These are phyloP conservation scores for Amphibalanus amphitrite DNA, from an alignment of 1,140 invertebrate genomes.

Conservation along the genomic window DNA sequence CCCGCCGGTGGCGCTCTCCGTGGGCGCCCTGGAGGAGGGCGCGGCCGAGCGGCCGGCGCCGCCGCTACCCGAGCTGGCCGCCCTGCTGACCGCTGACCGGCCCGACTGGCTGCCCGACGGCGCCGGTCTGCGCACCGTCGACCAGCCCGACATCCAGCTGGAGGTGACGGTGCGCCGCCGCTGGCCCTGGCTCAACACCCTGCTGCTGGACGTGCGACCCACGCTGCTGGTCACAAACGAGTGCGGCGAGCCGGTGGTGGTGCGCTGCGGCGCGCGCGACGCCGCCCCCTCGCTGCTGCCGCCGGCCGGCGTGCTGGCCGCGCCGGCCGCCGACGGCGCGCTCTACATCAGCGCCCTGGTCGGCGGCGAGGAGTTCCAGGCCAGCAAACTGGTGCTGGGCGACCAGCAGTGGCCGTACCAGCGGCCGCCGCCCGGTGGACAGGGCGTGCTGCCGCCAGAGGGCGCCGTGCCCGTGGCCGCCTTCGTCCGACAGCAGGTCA, in stretches of 20 bases:
- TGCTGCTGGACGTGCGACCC: slow-evolving; percentile 50
- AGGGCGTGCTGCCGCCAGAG: slow-evolving; percentile 9
- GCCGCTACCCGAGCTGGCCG: slow-evolving; percentile 3
- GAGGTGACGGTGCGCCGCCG: slow-evolving; percentile 8
- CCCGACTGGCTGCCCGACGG: background rate
- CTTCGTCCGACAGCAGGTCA: background rate
- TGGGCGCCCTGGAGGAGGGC: background rate
- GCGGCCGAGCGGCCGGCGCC: too few species aligned
- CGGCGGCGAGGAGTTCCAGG: slow-evolving; percentile 12
- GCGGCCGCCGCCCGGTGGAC: slow-evolving; percentile 8
- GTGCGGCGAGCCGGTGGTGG: background rate
- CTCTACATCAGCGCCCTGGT: slow-evolving; percentile 17
- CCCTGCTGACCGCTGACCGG: slow-evolving; percentile 1
- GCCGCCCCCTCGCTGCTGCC: background rate
- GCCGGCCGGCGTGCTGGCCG: background rate
- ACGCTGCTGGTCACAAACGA: slow-evolving; percentile 41
- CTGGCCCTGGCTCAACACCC: slow-evolving; percentile 30
- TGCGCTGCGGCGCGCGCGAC: background rate
- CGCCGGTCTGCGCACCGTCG: slow-evolving; percentile 14
- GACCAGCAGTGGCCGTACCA: slow-evolving; percentile 19
- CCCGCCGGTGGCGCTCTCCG: background rate
- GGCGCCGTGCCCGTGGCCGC: slow-evolving; percentile 1
- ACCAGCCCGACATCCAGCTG: slow-evolving; percentile 19
- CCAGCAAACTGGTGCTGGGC: slow-evolving; percentile 14
- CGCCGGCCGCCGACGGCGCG: slow-evolving; percentile 1